Conservation (phyloP, 2,113 vertebrate species). For the Axis porcinus region DNA sequence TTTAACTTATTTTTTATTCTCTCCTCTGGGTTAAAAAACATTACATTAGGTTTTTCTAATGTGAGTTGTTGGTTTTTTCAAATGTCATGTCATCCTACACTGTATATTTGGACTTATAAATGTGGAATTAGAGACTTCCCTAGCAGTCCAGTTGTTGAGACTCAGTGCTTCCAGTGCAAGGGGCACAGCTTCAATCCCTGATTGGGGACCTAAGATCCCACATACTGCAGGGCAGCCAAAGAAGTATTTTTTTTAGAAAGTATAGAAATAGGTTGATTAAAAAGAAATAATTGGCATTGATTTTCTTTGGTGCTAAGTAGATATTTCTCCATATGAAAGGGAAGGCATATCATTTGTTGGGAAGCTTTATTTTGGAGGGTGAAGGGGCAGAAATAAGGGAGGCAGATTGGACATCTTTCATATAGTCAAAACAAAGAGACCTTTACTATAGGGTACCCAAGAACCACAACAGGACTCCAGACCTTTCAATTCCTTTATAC, state of each 20-base stretch:
- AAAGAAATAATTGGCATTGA: not conserved
- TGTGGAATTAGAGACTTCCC: not conserved
- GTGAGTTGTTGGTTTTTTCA: not conserved
- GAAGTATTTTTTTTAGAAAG: not conserved
- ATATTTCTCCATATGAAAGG: not conserved
- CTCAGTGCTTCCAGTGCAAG: not conserved
- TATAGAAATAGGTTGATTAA: not conserved
- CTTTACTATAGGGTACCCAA: not conserved
- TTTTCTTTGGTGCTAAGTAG: not conserved
- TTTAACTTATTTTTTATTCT: not conserved
- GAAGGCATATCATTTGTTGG: not conserved
- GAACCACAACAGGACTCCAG: not conserved
- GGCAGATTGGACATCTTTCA: not conserved
- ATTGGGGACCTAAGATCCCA: not conserved
- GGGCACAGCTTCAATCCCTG: not conserved
- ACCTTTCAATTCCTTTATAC: not conserved
- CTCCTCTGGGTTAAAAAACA: not conserved
- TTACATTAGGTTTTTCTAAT: not conserved
- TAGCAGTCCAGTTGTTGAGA: not conserved
- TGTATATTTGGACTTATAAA: slow-evolving; percentile 6
- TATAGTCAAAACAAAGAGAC: not conserved
- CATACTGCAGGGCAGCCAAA: not conserved
- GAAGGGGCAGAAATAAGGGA: not conserved
- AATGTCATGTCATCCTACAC: not conserved
- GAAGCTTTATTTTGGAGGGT: not conserved